Evolutionary conservation across 1,140 invertebrate species (phyloP).

Genomic region (Drosophila neocordata): DNA sequence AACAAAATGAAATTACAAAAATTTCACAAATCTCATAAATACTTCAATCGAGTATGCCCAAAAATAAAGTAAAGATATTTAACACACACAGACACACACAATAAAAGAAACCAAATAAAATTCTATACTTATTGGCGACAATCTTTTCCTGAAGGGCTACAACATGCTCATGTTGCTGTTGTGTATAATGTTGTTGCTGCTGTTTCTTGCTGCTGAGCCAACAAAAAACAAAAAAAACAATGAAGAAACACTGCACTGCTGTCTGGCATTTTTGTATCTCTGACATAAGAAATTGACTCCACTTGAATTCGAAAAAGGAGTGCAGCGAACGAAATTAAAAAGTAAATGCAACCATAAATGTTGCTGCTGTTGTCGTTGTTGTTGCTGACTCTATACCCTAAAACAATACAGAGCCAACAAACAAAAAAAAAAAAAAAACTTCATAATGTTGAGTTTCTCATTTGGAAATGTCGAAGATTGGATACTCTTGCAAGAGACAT

Average conservation of each 20-base stretch:
- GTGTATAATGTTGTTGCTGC: not conserved
- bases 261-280: conserved; percentile 56
- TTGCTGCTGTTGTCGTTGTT: conserved; percentile 21
- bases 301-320: conserved; percentile 80
- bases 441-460: too few species aligned
- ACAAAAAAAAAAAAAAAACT: not conserved
- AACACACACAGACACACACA: conserved; percentile 52
- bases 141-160: conserved; percentile 30
- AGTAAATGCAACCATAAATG: conserved; percentile 78
- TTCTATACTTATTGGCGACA: conserved; percentile 57
- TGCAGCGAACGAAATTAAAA: conserved; percentile 77
- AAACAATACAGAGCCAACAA: not conserved
- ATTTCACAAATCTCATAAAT: conserved; percentile 80
- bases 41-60: conserved; percentile 81
- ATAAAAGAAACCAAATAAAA: conserved; percentile 41
- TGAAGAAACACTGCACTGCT: conserved; percentile 25
- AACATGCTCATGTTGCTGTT: not conserved
- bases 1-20: conserved; percentile 72
- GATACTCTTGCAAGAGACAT: not conserved
- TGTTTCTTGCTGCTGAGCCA: conserved; percentile 42
- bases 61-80: conserved; percentile 80
- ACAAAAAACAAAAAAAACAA: conserved; percentile 48
- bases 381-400: conserved; percentile 27
- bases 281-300: conserved; percentile 81
- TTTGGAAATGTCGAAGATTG: not conserved